A percentile compares a stretch with the other conserved stretches of the same genome.
Conservation (phyloP, 92 coral and sea anemone genomes). For the Desmophyllum pertusum region DNA sequence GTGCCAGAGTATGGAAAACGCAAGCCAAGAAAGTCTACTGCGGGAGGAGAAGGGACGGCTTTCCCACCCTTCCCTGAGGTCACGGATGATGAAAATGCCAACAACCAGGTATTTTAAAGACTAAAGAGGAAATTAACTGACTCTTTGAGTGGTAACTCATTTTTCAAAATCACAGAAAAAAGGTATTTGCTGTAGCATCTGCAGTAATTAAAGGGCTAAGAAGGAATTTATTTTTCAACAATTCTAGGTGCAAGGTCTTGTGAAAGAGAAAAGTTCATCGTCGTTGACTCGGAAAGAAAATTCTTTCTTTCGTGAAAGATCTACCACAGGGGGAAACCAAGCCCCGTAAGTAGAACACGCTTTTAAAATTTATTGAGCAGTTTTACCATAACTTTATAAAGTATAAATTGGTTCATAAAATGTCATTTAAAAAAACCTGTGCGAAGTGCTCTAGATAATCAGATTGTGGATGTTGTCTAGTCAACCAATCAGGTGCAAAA, state of each 20-base stretch:
- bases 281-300: slow-evolving; percentile 48
- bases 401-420: no score
- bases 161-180: no score
- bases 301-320: slow-evolving; percentile 67
- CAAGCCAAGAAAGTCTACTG: slow-evolving; percentile 1
- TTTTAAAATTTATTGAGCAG: neutral
- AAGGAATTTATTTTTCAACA: neutral
- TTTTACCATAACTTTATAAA: no score
- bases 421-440: no score
- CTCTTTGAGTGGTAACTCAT: no score
- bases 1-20: slow-evolving; percentile 74
- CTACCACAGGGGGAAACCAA: slow-evolving; percentile 45
- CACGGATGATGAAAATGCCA: slow-evolving; percentile 34
- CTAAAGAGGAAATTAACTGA: no score
- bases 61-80: neutral
- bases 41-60: slow-evolving; percentile 24
- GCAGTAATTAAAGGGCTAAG: neutral
- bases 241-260: slow-evolving; percentile 48
- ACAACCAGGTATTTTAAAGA: slow-evolving; percentile 62
- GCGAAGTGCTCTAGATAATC: no score
- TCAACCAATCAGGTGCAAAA: no score
- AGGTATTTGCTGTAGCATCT: no score
- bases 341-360: slow-evolving; percentile 50
- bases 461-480: no score
- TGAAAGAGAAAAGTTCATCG: slow-evolving; percentile 53